Percentiles rank a stretch among this genome's conserved stretches.
Evolutionary conservation across 2,797 vertebrate genomes (phyloP).

Genomic region (Alectoris magna): DNA sequence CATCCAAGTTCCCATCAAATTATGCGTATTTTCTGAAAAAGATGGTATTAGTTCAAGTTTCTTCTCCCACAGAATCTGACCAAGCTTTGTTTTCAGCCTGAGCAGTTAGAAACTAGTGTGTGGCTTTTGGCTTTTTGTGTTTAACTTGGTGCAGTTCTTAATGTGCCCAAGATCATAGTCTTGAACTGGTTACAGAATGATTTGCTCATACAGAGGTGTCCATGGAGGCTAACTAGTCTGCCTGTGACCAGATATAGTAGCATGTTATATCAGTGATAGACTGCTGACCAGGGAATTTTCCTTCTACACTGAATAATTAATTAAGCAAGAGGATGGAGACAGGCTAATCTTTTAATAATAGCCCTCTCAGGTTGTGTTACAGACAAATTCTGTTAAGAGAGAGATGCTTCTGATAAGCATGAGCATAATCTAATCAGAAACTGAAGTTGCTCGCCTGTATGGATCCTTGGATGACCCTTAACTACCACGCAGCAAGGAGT

Average conservation of each 20-base stretch:
- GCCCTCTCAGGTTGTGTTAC: constrained; percentile 4
- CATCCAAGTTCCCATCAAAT: not conserved
- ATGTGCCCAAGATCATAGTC: not conserved
- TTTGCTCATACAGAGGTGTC: not conserved
- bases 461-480: not conserved
- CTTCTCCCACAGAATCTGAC: not conserved
- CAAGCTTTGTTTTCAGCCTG: not conserved
- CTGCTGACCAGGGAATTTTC: not conserved
- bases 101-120: not conserved
- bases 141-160: not conserved
- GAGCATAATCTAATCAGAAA: not conserved
- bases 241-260: not conserved
- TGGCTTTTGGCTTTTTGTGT: not conserved
- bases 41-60: not conserved
- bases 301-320: not conserved
- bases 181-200: not conserved
- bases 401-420: not conserved
- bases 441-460: not conserved
- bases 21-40: not conserved
- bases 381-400: constrained; percentile 26
- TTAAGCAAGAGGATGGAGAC: not conserved
- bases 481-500: not conserved
- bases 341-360: constrained; percentile 46
- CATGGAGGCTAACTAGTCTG: not conserved
- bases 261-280: not conserved